These are phyloP conservation scores for Metopolophium dirhodum DNA, from an alignment of 1,140 invertebrate genomes.

Conservation along the genomic window DNA sequence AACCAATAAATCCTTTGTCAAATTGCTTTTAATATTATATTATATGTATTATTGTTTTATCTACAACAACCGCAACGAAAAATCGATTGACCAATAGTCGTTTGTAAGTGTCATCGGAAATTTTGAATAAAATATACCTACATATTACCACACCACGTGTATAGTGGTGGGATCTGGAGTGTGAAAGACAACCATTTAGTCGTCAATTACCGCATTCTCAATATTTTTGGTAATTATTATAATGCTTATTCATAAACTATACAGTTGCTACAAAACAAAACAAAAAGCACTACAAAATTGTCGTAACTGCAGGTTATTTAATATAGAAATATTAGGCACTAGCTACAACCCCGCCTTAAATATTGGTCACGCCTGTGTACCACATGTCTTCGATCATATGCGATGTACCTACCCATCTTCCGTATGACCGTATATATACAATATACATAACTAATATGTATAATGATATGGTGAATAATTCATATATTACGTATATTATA, in stretches of 20 bases:
- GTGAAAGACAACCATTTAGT: not conserved
- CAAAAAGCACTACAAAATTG: not conserved
- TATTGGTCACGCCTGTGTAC: not conserved
- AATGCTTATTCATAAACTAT: not conserved
- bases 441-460: not conserved
- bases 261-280: not conserved
- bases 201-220: not conserved
- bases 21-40: not conserved
- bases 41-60: not conserved
- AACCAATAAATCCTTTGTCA: not conserved
- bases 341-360: not conserved
- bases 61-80: not conserved
- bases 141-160: not conserved
- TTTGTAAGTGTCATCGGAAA: not conserved
- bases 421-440: no score
- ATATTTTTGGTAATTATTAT: not conserved
- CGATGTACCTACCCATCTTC: no score
- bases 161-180: not conserved
- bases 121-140: not conserved
- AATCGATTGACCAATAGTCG: not conserved
- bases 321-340: not conserved
- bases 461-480: not conserved
- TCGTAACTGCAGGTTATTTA: not conserved
- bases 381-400: not conserved
- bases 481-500: not conserved